Conservation (phyloP, 2,797 vertebrate genomes). For the Acropternis orthonyx region DNA sequence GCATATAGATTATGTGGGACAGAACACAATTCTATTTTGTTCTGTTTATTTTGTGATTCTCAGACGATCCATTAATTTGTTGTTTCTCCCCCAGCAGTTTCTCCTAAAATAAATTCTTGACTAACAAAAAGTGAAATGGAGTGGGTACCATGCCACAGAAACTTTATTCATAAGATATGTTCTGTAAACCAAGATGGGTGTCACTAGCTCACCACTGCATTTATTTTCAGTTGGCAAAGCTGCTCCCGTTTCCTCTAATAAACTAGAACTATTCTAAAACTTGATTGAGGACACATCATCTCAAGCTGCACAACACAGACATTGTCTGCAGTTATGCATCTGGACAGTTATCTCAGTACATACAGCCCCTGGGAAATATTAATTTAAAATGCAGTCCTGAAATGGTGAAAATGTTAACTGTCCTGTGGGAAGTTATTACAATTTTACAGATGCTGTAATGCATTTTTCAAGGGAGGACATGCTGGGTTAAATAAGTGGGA, state of each 20-base stretch:
- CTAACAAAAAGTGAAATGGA: not conserved
- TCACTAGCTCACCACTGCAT: not conserved
- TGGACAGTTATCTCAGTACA: not conserved
- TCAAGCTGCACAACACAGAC: not conserved
- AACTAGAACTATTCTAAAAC: not conserved
- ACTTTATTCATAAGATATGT: not conserved
- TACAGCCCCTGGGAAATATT: not conserved
- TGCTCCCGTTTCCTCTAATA: not conserved
- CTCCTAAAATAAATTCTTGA: not conserved
- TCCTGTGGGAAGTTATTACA: not conserved
- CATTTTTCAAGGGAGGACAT: not conserved
- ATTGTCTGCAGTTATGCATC: not conserved
- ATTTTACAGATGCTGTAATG: not conserved
- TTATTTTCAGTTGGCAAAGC: not conserved
- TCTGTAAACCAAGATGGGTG: not conserved
- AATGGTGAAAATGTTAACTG: not conserved
- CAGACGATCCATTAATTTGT: not conserved
- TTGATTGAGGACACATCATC: not conserved
- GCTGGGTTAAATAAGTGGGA: not conserved
- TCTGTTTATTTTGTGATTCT: not conserved
- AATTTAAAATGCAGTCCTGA: not conserved
- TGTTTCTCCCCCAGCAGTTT: not conserved
- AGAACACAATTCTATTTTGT: not conserved
- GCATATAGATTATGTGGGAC: not conserved
- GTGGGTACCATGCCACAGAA: not conserved